Base-by-base conservation (phyloP, 2,797 vertebrate species). In the Lutra lutra region DNA sequence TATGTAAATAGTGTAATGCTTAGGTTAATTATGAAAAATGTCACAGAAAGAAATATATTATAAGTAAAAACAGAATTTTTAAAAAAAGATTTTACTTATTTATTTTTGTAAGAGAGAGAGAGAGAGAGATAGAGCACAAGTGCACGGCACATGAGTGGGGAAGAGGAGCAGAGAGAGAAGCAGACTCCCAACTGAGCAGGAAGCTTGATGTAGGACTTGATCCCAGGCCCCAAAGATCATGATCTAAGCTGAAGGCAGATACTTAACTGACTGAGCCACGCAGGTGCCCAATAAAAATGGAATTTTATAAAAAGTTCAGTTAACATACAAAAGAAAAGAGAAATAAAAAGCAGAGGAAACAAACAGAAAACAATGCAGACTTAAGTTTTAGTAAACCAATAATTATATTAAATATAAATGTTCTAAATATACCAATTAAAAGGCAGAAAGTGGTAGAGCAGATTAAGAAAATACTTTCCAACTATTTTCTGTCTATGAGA, bases 301-400 rank as follows among this genome's bases (percentile, higher is more conserved):
- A 88, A 68, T 68, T 77, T 3, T 12, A 17, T 27, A 86, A 85
- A 90, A 58, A 51, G 18, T 17, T 89, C 54, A 91, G 54, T 17
- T 68, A 84, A 66, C 27, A 77, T 27, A 77, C 75, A 64, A 48
- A 20, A 32, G 35, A 79, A 48, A 82, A 66, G 3, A 68, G 38
- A 70, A 85, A 60, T n/a, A 14, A 29, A 86, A 87, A 92, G 38
- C n/a, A 86, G n/a, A 77, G 38, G 43, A 91, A 79, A 77, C 13
- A 51, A 38, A 77, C 40, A 85, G 40, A 70, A 84, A 91, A 29
- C 23, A 60, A 51, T 40, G 43, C n/a, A 40, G 35, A 64, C 15
- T 20, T 58, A 54, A 72, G 18, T 20, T 68, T 15, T 66, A 46
- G 40, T 23, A 66, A 32, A 17, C 5, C 17, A 66, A 56, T 54